These are phyloP conservation scores for Rhopalosiphum maidis DNA, from an alignment of 1,140 invertebrate species.

Conservation along the genomic window DNA sequence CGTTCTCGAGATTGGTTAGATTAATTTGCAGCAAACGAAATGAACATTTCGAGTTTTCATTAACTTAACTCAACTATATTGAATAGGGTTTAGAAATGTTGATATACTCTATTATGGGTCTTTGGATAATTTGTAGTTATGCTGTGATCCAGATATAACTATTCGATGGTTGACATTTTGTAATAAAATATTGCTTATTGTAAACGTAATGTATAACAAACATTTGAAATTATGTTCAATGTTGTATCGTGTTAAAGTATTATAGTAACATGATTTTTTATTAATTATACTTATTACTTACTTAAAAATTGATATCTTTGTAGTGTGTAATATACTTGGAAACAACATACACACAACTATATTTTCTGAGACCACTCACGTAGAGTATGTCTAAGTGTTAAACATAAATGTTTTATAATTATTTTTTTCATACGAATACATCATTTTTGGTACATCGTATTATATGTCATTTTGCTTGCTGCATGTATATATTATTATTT, in stretches of 20 bases:
- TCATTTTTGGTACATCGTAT: background rate
- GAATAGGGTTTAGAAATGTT: slow-evolving; percentile 19
- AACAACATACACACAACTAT: background rate
- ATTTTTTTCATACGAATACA: background rate
- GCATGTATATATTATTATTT: background rate
- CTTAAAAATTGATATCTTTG: background rate
- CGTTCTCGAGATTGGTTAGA: background rate
- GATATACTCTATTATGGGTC: background rate
- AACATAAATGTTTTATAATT: background rate
- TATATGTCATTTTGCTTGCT: background rate
- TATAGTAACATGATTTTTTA: background rate
- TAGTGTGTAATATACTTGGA: background rate
- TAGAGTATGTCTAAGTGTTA: background rate
- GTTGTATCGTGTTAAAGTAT: background rate
- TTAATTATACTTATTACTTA: background rate
- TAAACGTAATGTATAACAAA: background rate
- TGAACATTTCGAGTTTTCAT: slow-evolving; percentile 11
- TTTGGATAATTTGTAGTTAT: background rate
- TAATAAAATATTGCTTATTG: background rate
- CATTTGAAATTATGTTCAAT: background rate
- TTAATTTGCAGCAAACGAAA: background rate
- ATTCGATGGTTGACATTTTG: background rate
- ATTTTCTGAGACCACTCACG: background rate
- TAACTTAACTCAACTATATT: background rate
- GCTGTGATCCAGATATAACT: background rate